Evolutionary conservation across 2,888 invertebrate species (phyloP).

Genomic region (Isotomurus palustris): DNA sequence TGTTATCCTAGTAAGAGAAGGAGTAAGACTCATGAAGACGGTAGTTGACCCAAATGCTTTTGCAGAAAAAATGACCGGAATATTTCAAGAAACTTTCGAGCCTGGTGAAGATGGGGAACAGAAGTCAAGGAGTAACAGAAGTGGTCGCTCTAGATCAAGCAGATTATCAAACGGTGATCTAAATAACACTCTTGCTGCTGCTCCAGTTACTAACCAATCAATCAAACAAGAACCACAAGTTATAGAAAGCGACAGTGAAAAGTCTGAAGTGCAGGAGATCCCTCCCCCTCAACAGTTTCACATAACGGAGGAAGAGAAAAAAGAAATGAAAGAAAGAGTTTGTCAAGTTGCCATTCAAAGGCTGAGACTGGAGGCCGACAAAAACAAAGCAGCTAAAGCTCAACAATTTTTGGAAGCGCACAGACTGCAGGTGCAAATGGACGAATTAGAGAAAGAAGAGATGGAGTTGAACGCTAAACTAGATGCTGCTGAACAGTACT

Average conservation of each 20-base stretch:
- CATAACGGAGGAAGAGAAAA: no score
- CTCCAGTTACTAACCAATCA: no score
- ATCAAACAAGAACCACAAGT: no score
- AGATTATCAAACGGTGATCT: neutral
- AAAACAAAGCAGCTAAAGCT: neutral
- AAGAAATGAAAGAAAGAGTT: no score
- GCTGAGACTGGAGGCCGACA: neutral
- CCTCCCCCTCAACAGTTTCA: no score
- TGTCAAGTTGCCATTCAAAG: conserved; percentile 2
- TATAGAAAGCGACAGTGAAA: no score
- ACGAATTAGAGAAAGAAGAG: conserved; percentile 7
- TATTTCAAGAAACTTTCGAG: conserved; percentile 24
- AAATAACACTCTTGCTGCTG: neutral
- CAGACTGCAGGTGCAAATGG: conserved; percentile 7
- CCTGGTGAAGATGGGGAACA: neutral
- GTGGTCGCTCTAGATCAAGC: neutral
- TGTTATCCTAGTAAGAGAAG: conserved; percentile 14
- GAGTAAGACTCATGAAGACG: conserved; percentile 13
- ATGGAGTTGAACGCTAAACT: neutral
- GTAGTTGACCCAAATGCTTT: conserved; percentile 9
- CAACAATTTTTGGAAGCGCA: conserved; percentile 11
- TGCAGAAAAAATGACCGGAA: conserved; percentile 13
- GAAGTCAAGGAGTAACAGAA: neutral
- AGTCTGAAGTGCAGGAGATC: no score
- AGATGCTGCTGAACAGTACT: neutral